A percentile compares a stretch with the other conserved stretches of the same genome.
These are phyloP conservation scores for Clunio marinus DNA, from an alignment of 2,888 invertebrate genomes.

Conservation along the genomic window DNA sequence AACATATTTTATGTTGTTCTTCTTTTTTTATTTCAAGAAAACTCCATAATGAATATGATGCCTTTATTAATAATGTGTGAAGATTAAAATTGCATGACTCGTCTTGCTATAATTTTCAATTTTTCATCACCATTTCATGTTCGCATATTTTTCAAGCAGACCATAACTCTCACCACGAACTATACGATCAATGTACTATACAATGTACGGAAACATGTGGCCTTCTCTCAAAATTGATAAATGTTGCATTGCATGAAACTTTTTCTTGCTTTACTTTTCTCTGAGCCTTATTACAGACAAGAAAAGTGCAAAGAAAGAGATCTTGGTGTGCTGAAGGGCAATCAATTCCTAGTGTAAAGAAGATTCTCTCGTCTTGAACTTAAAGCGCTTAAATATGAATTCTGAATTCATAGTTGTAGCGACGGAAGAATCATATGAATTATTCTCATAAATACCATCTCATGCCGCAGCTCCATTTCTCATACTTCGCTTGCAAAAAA, in stretches of 20 bases:
- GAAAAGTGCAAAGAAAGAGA: not conserved
- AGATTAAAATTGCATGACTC: slow-evolving; percentile 27
- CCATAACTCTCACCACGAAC: not conserved
- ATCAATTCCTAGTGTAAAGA: slow-evolving; percentile 18
- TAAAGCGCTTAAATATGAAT: slow-evolving; percentile 38
- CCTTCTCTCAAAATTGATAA: slow-evolving; percentile 7
- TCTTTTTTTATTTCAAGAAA: not conserved
- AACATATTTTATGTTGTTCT: too few relatives aligned
- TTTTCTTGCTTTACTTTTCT: too few relatives aligned
- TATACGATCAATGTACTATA: too few relatives aligned
- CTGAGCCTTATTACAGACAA: slow-evolving; percentile 18
- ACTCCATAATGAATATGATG: slow-evolving; percentile 1
- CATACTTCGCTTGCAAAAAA: slow-evolving; percentile 8
- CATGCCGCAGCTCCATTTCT: slow-evolving; percentile 26
- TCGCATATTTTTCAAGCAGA: slow-evolving; percentile 10
- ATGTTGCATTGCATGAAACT: slow-evolving; percentile 28
- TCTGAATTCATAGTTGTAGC: slow-evolving; percentile 34
- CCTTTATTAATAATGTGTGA: slow-evolving; percentile 29
- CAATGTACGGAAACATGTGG: slow-evolving; percentile 10
- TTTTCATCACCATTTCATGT: not conserved
- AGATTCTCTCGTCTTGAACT: not conserved
- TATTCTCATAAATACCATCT: slow-evolving; percentile 37
- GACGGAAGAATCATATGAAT: slow-evolving; percentile 33
- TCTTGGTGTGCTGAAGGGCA: slow-evolving; percentile 29
- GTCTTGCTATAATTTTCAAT: not conserved